Evolutionary conservation across 2,888 invertebrate species (phyloP).

Genomic region (Dynastes tityus): DNA sequence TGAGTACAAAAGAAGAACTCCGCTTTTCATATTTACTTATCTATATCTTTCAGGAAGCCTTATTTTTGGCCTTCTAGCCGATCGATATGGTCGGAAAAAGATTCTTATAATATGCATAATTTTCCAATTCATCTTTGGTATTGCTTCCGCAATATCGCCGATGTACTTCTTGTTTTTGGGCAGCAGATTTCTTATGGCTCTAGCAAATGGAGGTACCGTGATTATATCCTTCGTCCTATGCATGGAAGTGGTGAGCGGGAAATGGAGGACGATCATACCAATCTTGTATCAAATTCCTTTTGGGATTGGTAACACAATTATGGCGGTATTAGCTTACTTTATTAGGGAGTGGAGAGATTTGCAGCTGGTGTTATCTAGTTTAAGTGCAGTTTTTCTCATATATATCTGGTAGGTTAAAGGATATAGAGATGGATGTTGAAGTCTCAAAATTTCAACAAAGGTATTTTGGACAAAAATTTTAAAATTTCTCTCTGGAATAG

Average conservation of each 20-base stretch:
- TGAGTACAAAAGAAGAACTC: constrained; percentile 50
- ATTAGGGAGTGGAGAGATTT: constrained; percentile 77
- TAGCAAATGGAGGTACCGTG: constrained; percentile 77
- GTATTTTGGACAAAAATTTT: background rate
- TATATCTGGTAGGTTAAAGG: constrained; percentile 71
- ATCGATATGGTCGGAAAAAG: constrained; percentile 76
- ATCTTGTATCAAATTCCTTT: constrained; percentile 78
- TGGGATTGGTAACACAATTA: constrained; percentile 74
- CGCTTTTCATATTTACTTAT: no score
- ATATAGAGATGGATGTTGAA: no score
- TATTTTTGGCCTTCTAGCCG: constrained; percentile 75
- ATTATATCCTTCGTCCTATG: constrained; percentile 80
- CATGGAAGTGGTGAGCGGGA: constrained; percentile 77
- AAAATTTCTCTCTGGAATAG: constrained; percentile 58
- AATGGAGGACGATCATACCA: constrained; percentile 76
- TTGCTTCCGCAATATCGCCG: constrained; percentile 73
- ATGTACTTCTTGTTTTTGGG: constrained; percentile 73
- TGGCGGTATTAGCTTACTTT: constrained; percentile 75
- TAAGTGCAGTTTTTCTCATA: constrained; percentile 72
- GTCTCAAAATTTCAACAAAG: no score
- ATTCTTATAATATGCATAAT: constrained; percentile 74
- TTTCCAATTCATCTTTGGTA: constrained; percentile 73
- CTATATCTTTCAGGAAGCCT: constrained; percentile 70
- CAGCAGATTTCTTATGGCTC: constrained; percentile 74
- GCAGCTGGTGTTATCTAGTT: constrained; percentile 73